Base-by-base conservation (phyloP, 2,888 invertebrate genomes). In the Leptinotarsa tumamoca region DNA sequence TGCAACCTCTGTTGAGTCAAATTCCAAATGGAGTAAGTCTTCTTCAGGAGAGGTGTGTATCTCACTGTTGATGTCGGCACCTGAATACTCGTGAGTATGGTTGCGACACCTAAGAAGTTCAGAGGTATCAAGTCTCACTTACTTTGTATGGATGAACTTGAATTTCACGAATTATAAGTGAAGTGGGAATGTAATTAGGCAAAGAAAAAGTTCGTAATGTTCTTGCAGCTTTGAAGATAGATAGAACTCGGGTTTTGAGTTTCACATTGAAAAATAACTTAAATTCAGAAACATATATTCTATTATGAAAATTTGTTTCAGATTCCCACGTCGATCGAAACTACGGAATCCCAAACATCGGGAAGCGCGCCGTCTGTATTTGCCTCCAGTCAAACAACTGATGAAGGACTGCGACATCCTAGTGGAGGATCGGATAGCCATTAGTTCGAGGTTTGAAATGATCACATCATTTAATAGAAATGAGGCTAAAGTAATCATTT, bases 391-490 rank as follows among this genome's bases (percentile, higher is more conserved):
- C 84, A 87, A 75, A 87, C 87, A 15, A 82, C 82, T 51, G 86
- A 87, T 72, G 77, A 81, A 52, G 63, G 82, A 72, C 73, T 84
- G 49, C 79, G 85, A 56, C 84, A 82, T 15, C 87, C 87, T 0
- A 78, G 82, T n/a, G 88, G 88, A 23, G 88, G 87, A n/a, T 83
- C 88, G 4, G 88, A 88, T 79, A 84, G 84, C 68, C 83, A 82
- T 21, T 85, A 82, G 71, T 70, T 27, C 68, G 27, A 71, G 43
- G 63, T 63, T 63, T 43, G 33, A 63, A 43, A 13, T 18, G 43
- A 33, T 2, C 7, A 63, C 63, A 63, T 43, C 43, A 4, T 23
- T 2, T 1, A 23, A 15, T 63, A 63, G 63, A 63, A 33, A 33
- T 63, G 63, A 63, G 33, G 63, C 18, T 63, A 5, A 17, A 27